These are phyloP conservation scores for Zaprionus vittiger DNA, from an alignment of 1,140 invertebrate species.

Conservation along the genomic window DNA sequence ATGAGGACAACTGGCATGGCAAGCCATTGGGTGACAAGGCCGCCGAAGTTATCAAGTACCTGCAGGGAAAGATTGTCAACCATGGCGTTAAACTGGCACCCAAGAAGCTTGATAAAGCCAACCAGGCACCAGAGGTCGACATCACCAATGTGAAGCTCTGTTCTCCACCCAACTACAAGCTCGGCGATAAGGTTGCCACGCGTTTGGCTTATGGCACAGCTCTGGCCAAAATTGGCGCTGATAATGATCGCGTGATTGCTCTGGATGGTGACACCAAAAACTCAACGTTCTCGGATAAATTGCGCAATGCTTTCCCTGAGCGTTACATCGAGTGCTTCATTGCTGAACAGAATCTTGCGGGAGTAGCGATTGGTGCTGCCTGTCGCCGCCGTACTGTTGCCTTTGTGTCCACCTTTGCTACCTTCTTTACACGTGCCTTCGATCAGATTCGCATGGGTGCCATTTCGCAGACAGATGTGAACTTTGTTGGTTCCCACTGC, in stretches of 20 bases:
- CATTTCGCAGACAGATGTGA: constrained; percentile 98
- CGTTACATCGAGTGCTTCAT: constrained; percentile 99
- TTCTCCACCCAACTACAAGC: constrained; percentile 94
- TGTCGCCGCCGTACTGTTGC: constrained; percentile 95
- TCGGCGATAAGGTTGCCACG: constrained; percentile 94
- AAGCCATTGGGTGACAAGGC: constrained; percentile 95
- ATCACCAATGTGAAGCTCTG: constrained; percentile 91
- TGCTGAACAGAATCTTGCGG: constrained; percentile 99
- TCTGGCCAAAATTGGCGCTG: constrained; percentile 94
- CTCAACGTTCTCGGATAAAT: constrained; percentile 97
- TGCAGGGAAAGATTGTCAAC: constrained; percentile 89
- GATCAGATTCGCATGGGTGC: constrained; percentile 99
- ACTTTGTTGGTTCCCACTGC: constrained; percentile 97
- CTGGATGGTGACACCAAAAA: constrained; percentile 99
- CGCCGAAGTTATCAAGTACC: constrained; percentile 90
- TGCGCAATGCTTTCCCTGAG: constrained; percentile 90
- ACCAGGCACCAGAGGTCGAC: constrained; percentile 89
- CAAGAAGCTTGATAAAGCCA: constrained; percentile 88
- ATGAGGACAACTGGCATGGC: constrained; percentile 98
- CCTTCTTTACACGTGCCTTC: constrained; percentile 98
- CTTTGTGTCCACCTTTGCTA: constrained; percentile 98
- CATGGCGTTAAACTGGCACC: constrained; percentile 86
- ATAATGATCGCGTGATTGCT: constrained; percentile 93
- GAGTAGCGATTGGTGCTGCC: constrained; percentile 96
- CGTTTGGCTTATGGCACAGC: constrained; percentile 97